phyloP scores from a whole-genome alignment of 2,888 invertebrate genomes.

The Alviniconcha strummeri region DNA sequence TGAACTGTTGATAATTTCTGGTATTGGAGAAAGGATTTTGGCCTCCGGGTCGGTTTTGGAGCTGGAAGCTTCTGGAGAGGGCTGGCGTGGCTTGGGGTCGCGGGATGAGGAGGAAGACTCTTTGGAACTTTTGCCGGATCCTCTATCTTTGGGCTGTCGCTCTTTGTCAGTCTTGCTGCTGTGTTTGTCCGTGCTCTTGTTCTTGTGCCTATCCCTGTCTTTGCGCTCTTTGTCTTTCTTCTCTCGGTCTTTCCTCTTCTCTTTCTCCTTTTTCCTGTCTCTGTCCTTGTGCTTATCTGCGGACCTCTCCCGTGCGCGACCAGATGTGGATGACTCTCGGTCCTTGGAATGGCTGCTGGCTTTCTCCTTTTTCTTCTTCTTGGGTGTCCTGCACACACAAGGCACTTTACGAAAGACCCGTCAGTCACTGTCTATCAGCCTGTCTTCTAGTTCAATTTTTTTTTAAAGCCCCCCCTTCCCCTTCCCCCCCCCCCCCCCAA shows the following conservation, averaged over 20 bases:
- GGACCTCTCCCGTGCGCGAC: background rate
- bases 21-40: background rate
- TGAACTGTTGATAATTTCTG: background rate
- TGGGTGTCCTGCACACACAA: slow-evolving; percentile 19
- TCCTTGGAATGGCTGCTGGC: slow-evolving; percentile 10
- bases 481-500: background rate
- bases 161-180: background rate
- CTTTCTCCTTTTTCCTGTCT: slow-evolving; percentile 18
- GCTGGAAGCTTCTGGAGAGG: background rate
- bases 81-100: background rate
- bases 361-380: slow-evolving; percentile 29
- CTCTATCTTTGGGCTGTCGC: background rate
- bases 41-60: background rate
- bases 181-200: background rate
- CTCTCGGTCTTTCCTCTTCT: slow-evolving; percentile 22
- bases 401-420: background rate
- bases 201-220: slow-evolving; percentile 22
- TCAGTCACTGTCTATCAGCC: background rate
- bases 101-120: background rate
- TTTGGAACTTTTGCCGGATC: background rate
- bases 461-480: background rate
- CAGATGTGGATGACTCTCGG: background rate
- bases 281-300: slow-evolving; percentile 17
- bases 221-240: slow-evolving; percentile 15
- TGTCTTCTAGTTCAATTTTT: background rate